Percentiles rank a stretch among this genome's conserved stretches.
These are phyloP conservation scores for Pseudococcus jackbeardsleyi DNA, from an alignment of 2,888 invertebrate species.

Conservation along the genomic window DNA sequence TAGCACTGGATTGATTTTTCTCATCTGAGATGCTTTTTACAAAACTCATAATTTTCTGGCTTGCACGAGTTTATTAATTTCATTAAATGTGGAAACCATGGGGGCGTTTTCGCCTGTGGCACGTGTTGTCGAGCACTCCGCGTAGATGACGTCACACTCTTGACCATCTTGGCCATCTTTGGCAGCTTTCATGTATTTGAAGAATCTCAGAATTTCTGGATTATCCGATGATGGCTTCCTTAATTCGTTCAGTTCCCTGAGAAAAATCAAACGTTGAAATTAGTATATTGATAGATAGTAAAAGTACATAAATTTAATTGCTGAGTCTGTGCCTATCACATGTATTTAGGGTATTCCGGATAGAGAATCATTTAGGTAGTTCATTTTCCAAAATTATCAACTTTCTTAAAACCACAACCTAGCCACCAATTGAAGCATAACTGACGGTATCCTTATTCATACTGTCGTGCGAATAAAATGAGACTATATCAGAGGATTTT, in stretches of 20 bases:
- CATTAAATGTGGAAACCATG: constrained; percentile 88
- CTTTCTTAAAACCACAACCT: background rate
- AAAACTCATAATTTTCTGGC: constrained; percentile 73
- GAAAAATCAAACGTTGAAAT: constrained; percentile 67
- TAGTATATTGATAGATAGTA: too few relatives aligned
- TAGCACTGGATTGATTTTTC: background rate
- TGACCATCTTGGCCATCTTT: constrained; percentile 87
- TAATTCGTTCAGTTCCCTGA: constrained; percentile 86
- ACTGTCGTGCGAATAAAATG: background rate
- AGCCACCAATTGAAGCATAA: background rate
- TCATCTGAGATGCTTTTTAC: background rate
- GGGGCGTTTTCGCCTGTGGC: constrained; percentile 80
- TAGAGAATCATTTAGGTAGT: too few relatives aligned
- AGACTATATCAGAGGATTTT: background rate
- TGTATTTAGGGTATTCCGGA: background rate
- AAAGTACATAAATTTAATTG: too few relatives aligned
- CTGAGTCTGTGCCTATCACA: too few relatives aligned
- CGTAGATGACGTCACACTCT: constrained; percentile 79
- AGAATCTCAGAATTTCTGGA: constrained; percentile 88
- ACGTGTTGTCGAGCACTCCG: constrained; percentile 76
- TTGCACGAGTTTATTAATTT: constrained; percentile 88
- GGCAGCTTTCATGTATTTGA: constrained; percentile 91
- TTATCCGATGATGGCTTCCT: constrained; percentile 88
- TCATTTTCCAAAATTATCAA: background rate
- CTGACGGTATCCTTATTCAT: background rate